Evolutionary conservation across 2,113 vertebrate species (phyloP).

Genomic region (Mus spicilegus): DNA sequence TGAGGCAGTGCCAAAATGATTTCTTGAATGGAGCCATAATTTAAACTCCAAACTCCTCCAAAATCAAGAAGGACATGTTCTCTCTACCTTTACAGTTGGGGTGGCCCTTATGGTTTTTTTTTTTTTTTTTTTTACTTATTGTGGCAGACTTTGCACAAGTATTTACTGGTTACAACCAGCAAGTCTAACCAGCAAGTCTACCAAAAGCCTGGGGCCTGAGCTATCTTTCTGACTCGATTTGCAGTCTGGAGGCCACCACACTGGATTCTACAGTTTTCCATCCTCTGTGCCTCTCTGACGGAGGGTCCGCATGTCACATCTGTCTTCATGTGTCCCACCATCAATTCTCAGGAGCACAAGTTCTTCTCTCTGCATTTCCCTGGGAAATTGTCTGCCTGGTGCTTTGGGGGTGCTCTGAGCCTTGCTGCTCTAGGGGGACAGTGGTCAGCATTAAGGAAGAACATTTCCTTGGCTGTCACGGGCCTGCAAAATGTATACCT

Average conservation of each 20-base stretch:
- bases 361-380: slow-evolving; percentile 37
- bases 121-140: neutral
- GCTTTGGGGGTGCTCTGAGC: neutral
- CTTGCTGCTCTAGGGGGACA: slow-evolving; percentile 28
- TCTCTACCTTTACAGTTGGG: neutral
- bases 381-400: neutral
- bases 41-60: neutral
- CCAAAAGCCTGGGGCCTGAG: neutral
- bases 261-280: neutral
- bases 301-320: slow-evolving; percentile 19
- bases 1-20: neutral
- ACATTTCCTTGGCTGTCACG: slow-evolving; percentile 83
- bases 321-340: slow-evolving; percentile 55
- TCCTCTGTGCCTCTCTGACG: neutral
- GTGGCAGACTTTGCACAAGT: neutral
- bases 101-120: neutral
- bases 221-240: neutral
- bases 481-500: slow-evolving; percentile 82
- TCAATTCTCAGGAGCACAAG: neutral
- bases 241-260: neutral
- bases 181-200: neutral
- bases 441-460: slow-evolving; percentile 75
- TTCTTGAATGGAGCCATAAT: slow-evolving; percentile 32
- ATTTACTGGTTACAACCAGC: slow-evolving; percentile 13
- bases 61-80: slow-evolving; percentile 6